Evolutionary conservation across 2,113 vertebrate species (phyloP).

Genomic region (Anarrhichthys ocellatus): DNA sequence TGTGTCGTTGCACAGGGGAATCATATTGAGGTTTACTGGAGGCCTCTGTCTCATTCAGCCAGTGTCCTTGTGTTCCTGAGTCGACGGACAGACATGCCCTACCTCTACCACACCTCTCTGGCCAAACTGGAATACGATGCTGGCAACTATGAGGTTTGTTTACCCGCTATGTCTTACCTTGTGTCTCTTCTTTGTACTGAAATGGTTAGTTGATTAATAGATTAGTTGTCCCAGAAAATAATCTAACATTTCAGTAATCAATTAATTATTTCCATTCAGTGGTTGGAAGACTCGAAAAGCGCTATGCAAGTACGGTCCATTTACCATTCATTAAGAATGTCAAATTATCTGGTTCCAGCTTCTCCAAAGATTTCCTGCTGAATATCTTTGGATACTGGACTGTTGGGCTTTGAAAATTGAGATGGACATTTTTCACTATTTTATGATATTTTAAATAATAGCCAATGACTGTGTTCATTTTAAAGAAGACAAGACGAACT

Average conservation of each 20-base stretch:
- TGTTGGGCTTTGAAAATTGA: neutral
- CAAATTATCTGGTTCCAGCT: neutral
- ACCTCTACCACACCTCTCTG: conserved; percentile 81
- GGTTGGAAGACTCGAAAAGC: neutral
- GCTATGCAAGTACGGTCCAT: neutral
- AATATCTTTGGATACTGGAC: neutral
- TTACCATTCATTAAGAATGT: neutral
- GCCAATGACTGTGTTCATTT: neutral
- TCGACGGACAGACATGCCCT: conserved; percentile 86
- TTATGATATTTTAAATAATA: neutral
- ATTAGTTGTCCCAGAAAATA: neutral
- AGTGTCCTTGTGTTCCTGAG: conserved; percentile 87
- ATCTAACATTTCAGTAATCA: neutral
- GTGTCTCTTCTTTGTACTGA: neutral
- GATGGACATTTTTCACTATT: neutral
- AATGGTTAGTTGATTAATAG: neutral
- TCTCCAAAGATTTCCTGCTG: neutral
- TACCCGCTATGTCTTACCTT: neutral
- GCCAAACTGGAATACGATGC: conserved; percentile 76
- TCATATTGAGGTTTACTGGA: conserved; percentile 85
- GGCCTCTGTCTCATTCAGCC: conserved; percentile 78
- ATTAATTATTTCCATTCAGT: neutral
- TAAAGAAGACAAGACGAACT: neutral
- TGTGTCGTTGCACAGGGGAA: conserved; percentile 77
- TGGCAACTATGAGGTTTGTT: conserved; percentile 80